Conservation (phyloP, 2,888 invertebrate genomes). For the Trachelus stipa region DNA sequence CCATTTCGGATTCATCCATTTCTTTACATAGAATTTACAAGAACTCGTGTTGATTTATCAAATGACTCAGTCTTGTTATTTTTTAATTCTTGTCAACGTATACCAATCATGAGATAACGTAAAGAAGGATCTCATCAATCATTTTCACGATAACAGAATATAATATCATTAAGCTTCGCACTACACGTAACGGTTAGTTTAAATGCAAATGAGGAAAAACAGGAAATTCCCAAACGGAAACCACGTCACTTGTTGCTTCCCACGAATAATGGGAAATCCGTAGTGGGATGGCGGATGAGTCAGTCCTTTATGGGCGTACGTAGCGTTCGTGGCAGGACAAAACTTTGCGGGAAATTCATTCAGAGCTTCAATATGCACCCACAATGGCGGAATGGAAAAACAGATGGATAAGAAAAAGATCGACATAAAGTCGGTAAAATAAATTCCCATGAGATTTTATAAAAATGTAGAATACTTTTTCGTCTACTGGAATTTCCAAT, state of each 20-base stretch:
- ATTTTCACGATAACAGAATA: background rate
- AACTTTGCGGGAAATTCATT: background rate
- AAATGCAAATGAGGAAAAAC: background rate
- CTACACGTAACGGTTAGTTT: background rate
- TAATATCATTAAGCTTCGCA: background rate
- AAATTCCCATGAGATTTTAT: background rate
- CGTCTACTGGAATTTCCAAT: background rate
- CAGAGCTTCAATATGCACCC: background rate
- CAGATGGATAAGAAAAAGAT: background rate
- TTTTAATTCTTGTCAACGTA: background rate
- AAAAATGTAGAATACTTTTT: background rate
- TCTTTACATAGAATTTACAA: background rate
- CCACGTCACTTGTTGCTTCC: background rate
- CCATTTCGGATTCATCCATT: background rate
- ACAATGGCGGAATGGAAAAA: background rate
- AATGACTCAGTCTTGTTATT: background rate
- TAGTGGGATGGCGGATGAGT: background rate
- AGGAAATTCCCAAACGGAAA: background rate
- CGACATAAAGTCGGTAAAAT: background rate
- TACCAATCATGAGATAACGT: background rate
- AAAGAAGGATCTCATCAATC: background rate
- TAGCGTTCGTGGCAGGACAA: background rate
- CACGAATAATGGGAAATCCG: background rate
- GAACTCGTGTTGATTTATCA: background rate
- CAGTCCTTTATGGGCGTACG: background rate